Conservation (phyloP, 2,888 invertebrate genomes). For the Pogonocherus hispidulus region DNA sequence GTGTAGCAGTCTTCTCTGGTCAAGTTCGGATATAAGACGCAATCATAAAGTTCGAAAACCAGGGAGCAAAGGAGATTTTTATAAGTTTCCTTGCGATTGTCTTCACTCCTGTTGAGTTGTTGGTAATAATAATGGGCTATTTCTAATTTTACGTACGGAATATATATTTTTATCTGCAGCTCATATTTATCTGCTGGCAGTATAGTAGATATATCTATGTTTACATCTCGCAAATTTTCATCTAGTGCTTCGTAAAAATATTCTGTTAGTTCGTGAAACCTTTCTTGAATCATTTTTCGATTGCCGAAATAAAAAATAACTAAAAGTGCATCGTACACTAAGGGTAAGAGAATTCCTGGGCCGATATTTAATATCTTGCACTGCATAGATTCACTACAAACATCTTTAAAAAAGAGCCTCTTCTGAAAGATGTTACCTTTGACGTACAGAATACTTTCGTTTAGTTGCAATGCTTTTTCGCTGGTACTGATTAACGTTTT, state of each 20-base stretch:
- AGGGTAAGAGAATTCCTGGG: conserved; percentile 8
- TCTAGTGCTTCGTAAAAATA: conserved; percentile 38
- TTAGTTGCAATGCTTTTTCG: not conserved
- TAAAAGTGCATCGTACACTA: conserved; percentile 38
- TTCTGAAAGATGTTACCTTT: not conserved
- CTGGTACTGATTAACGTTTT: not conserved
- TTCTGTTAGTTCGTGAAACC: conserved; percentile 37
- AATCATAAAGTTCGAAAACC: conserved; percentile 12
- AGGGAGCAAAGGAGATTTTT: not conserved
- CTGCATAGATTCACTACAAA: not conserved
- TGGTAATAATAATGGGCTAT: not conserved
- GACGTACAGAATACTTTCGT: not conserved
- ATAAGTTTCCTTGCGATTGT: not conserved
- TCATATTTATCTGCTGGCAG: not conserved
- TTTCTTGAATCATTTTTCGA: conserved; percentile 35
- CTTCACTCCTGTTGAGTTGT: not conserved
- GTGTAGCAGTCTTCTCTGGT: conserved; percentile 54
- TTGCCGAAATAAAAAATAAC: conserved; percentile 37
- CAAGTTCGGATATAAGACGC: conserved; percentile 34
- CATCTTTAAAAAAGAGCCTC: conserved; percentile 1
- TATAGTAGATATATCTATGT: not conserved
- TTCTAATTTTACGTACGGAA: conserved; percentile 22
- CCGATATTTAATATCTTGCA: not conserved
- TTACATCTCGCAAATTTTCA: conserved; percentile 7
- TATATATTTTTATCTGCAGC: not conserved